Percentiles rank a stretch among this genome's conserved stretches.
Evolutionary conservation across 2,113 vertebrate genomes (phyloP).

Genomic region (Lampris incognitus): DNA sequence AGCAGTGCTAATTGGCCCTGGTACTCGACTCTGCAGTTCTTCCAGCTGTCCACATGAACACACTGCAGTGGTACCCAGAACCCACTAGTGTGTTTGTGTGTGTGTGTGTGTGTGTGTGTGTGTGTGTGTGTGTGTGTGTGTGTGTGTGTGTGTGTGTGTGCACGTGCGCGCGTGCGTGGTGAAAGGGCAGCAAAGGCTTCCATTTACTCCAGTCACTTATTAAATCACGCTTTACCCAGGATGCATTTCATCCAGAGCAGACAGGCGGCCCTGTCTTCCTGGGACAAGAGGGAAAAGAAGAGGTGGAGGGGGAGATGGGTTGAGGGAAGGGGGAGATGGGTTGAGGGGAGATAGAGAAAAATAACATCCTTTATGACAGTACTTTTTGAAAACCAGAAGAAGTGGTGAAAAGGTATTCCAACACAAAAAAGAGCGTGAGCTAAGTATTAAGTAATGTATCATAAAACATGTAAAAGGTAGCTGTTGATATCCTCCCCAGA

Average conservation of each 20-base stretch:
- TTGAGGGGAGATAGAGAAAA: not conserved
- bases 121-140: conserved; percentile 1
- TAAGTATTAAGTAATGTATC: conserved; percentile 33
- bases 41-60: not conserved
- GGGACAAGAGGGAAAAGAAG: not conserved
- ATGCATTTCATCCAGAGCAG: conserved; percentile 11
- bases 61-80: not conserved
- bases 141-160: not conserved
- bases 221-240: conserved; percentile 20
- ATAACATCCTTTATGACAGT: not conserved
- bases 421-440: conserved; percentile 18
- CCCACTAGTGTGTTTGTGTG: conserved; percentile 4
- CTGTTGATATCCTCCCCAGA: conserved; percentile 25
- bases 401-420: conserved; percentile 12
- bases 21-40: not conserved
- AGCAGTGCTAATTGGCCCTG: conserved; percentile 28
- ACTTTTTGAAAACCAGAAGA: conserved; percentile 2
- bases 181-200: not conserved
- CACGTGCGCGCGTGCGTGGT: not conserved
- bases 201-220: not conserved
- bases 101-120: not conserved
- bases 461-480: conserved; percentile 46
- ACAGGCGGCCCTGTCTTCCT: conserved; percentile 7
- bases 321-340: not conserved
- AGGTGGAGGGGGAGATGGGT: too few species aligned